phyloP scores from a whole-genome alignment of 2,113 vertebrate genomes.

The Numenius arquata region DNA sequence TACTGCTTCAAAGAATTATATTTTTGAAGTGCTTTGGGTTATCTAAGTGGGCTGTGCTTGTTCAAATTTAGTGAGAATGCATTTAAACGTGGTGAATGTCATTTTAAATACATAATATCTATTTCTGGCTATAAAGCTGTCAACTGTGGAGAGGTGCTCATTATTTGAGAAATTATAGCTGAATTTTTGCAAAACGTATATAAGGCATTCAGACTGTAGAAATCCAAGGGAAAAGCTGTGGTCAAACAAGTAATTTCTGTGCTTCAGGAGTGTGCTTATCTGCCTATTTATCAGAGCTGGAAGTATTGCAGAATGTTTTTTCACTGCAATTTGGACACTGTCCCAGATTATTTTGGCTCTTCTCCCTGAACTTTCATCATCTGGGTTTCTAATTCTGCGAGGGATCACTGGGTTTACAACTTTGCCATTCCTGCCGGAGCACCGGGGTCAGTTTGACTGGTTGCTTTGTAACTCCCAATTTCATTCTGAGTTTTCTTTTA shows the following conservation, averaged over 20 bases:
- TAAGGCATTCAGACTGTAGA: neutral
- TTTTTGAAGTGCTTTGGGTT: neutral
- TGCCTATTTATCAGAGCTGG: constrained; percentile 25
- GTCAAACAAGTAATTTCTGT: neutral
- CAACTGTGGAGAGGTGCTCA: neutral
- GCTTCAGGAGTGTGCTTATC: constrained; percentile 26
- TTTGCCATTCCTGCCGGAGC: neutral
- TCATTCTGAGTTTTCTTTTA: neutral
- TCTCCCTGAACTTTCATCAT: constrained; percentile 28
- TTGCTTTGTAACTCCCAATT: constrained; percentile 6
- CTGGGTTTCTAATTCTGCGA: constrained; percentile 40
- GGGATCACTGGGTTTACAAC: constrained; percentile 41
- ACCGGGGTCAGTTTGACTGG: neutral
- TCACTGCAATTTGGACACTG: constrained; percentile 16
- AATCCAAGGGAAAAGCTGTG: neutral
- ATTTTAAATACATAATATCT: neutral
- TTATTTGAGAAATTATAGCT: neutral
- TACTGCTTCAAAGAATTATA: neutral
- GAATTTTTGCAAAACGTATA: neutral
- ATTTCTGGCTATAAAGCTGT: constrained; percentile 5
- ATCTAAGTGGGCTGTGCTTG: neutral
- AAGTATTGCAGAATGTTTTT: constrained; percentile 45
- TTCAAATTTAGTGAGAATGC: neutral
- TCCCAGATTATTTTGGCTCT: constrained; percentile 33
- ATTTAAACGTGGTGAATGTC: neutral